phyloP scores from a whole-genome alignment of 2,113 vertebrate species.

The Arvicanthis niloticus region DNA sequence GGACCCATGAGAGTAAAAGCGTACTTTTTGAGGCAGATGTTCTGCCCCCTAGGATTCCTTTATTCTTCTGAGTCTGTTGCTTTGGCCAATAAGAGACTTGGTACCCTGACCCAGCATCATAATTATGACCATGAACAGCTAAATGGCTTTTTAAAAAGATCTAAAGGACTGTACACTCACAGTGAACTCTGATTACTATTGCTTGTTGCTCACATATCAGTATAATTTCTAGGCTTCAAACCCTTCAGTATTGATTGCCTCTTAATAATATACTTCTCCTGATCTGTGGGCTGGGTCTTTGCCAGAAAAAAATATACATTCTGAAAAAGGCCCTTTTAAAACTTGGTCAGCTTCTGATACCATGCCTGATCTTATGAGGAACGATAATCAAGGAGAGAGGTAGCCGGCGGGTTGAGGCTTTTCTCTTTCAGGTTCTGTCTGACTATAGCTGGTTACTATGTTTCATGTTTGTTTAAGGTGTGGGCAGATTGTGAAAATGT shows the following conservation, averaged over 20 bases:
- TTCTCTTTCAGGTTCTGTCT: slow-evolving; percentile 61
- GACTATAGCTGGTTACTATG: slow-evolving; percentile 34
- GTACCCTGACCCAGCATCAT: not conserved
- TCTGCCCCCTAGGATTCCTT: not conserved
- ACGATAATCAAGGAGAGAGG: not conserved
- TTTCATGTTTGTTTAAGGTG: slow-evolving; percentile 70
- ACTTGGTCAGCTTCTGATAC: slow-evolving; percentile 13
- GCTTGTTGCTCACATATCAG: not conserved
- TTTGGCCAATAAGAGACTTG: slow-evolving; percentile 4
- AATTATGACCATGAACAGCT: not conserved
- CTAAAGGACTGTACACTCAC: not conserved
- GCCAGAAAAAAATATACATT: slow-evolving; percentile 55
- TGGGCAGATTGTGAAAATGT: slow-evolving; percentile 60
- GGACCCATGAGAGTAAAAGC: not conserved
- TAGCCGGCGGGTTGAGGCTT: slow-evolving; percentile 47
- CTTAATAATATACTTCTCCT: not conserved
- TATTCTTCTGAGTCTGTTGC: not conserved
- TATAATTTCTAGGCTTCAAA: not conserved
- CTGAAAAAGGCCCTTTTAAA: slow-evolving; percentile 21
- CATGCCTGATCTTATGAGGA: slow-evolving; percentile 15
- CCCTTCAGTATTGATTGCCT: not conserved
- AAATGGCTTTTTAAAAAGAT: slow-evolving; percentile 20
- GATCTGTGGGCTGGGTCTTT: not conserved
- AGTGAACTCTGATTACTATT: not conserved
- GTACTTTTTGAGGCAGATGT: not conserved